phyloP scores from a whole-genome alignment of 2,888 invertebrate genomes.

The Hermaeophaga mercurialis region DNA sequence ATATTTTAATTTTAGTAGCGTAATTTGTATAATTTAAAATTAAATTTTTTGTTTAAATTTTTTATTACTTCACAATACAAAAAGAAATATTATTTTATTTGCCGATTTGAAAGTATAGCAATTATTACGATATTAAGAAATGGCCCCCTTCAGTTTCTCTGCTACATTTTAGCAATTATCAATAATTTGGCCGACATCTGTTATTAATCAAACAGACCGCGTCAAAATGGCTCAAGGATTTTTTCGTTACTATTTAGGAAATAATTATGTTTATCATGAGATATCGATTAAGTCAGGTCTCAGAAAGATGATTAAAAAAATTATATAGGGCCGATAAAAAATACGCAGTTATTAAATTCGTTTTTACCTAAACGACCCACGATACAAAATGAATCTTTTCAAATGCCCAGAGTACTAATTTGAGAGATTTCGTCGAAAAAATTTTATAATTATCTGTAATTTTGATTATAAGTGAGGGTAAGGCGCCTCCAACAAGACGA shows the following conservation, averaged over 20 bases:
- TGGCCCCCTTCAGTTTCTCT: slow-evolving; percentile 5
- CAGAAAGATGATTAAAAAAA: slow-evolving; percentile 37
- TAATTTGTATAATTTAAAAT: too few relatives aligned
- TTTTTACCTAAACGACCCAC: slow-evolving; percentile 37
- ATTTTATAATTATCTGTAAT: slow-evolving; percentile 57
- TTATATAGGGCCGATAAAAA: slow-evolving; percentile 39
- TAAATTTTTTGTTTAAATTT: too few relatives aligned
- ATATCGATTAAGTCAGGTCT: slow-evolving; percentile 33
- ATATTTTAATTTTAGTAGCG: too few relatives aligned
- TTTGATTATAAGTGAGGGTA: slow-evolving; percentile 56
- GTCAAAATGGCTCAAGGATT: slow-evolving; percentile 6
- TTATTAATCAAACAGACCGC: slow-evolving; percentile 26
- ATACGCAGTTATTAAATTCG: slow-evolving; percentile 37
- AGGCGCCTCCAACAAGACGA: slow-evolving; percentile 41
- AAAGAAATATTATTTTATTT: too few relatives aligned
- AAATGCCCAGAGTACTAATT: slow-evolving; percentile 43
- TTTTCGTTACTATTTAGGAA: slow-evolving; percentile 23
- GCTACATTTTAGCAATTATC: slow-evolving; percentile 20
- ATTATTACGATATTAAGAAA: slow-evolving; percentile 4
- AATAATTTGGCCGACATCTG: slow-evolving; percentile 23
- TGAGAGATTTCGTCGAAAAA: slow-evolving; percentile 47
- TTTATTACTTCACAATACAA: too few relatives aligned
- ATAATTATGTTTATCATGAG: slow-evolving; percentile 33
- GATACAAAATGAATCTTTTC: slow-evolving; percentile 41
- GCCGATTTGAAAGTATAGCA: too few relatives aligned